Conservation (phyloP, 64 coral and sea anemone genomes). For the Trachythela sp. region DNA sequence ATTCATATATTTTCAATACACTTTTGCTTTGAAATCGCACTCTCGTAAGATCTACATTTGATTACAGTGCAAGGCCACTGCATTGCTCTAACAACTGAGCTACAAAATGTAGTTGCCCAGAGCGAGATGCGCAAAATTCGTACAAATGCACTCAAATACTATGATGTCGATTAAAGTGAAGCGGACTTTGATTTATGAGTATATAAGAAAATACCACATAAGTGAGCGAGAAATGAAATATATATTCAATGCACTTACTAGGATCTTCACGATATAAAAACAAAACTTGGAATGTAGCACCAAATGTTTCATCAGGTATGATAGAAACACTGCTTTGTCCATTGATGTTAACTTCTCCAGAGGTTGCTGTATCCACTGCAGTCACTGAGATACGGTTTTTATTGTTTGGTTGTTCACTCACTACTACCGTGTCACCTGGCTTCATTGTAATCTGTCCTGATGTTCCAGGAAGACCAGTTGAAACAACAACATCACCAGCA, state of each 20-base stretch:
- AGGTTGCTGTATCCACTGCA: not conserved
- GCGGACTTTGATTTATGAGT: not conserved
- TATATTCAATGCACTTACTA: not conserved
- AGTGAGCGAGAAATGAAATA: too few species aligned
- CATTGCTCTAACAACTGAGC: too few species aligned
- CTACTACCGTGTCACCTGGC: not conserved
- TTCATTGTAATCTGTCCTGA: not conserved
- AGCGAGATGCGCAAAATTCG: too few species aligned
- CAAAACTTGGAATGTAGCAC: conserved; percentile 6
- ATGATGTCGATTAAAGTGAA: not conserved
- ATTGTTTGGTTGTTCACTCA: conserved; percentile 1
- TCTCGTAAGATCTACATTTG: too few species aligned
- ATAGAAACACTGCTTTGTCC: not conserved
- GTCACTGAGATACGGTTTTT: not conserved
- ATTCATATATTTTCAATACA: too few species aligned
- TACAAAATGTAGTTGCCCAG: too few species aligned
- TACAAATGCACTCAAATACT: too few species aligned
- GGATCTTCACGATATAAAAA: not conserved
- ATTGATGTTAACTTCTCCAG: not conserved
- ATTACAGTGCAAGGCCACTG: too few species aligned
- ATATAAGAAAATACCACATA: too few species aligned
- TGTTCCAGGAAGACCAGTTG: not conserved
- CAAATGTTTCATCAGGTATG: not conserved
- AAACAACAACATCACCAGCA: not conserved
- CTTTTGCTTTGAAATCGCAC: too few species aligned